Evolutionary conservation across 2,113 vertebrate genomes (phyloP), one percentile per base, ranked within the genome.

Genomic region (Asarcornis scutulata): DNA sequence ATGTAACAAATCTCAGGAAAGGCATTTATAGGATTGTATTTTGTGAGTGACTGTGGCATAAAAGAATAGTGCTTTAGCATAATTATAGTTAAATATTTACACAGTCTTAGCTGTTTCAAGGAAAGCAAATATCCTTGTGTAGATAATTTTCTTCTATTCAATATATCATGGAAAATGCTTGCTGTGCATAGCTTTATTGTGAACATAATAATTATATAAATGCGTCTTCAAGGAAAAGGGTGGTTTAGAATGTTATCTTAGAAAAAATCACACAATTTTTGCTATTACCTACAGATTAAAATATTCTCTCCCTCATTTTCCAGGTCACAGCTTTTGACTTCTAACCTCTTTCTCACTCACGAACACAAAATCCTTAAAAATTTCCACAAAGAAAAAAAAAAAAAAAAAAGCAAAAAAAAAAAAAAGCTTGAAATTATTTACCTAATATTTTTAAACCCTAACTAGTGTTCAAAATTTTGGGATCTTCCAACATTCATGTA

Each of bases 1-100:
- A 80, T 96, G 89, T 94, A 94, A 95, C 96, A 95, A 95, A 96
- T 93, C 83, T 95, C 0, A 1, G 93, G 92, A 95, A 96, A 97
- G 75, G 89, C 89, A 69, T 94, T 96, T 94, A 92, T 64, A 85
- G 88, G 92, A 92, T 72, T 93, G 84, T 69, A 91, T 94, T 97
- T 97, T 83, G 76, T 96, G 73, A 95, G 71, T 59, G 77, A 86
- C 79, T 95, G 77, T 94, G 85, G 74, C 89, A 96, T 94, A 80
- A 93, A 96, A 94, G 87, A 92, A 63, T 66, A 87, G 76, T 76
- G 86, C 77, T 91, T 95, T 89, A 89, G 74, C 52, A 86, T 95
- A 93, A 97, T 95, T 97, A 81, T 66, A 68, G 84, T 95, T 97
- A 96, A 97, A 97, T 97, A 96, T 97, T 97, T 96, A 94, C 95